Conservation (phyloP, 2,888 invertebrate genomes). For the Mythimna loreyi region DNA sequence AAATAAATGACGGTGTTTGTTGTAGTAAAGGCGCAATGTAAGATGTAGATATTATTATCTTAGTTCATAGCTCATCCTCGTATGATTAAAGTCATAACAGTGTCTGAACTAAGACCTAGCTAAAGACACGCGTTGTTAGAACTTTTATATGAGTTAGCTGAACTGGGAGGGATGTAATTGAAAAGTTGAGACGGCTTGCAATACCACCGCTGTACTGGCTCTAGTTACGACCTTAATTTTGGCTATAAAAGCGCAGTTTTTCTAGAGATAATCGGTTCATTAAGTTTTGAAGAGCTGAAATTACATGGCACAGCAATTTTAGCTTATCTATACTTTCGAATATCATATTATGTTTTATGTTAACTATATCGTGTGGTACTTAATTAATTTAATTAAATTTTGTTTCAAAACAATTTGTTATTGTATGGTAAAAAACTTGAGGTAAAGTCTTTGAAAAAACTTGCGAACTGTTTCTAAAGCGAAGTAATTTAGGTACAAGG, state of each 20-base stretch:
- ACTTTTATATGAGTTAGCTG: constrained; percentile 89
- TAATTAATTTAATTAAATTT: constrained; percentile 26
- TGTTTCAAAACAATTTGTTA: constrained; percentile 34
- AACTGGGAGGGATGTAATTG: constrained; percentile 88
- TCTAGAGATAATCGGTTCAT: constrained; percentile 62
- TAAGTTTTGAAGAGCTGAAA: constrained; percentile 43
- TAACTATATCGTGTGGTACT: constrained; percentile 7
- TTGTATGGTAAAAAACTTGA: constrained; percentile 39
- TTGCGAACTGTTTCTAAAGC: constrained; percentile 48
- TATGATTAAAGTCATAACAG: constrained; percentile 65
- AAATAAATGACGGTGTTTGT: background rate
- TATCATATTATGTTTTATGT: constrained; percentile 23
- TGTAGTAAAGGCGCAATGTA: background rate
- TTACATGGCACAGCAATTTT: constrained; percentile 28
- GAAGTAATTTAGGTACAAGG: constrained; percentile 44
- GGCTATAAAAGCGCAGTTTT: constrained; percentile 76
- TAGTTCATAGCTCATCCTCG: constrained; percentile 22
- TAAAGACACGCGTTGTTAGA: constrained; percentile 81
- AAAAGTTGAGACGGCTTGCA: constrained; percentile 84
- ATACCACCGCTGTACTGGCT: constrained; percentile 67
- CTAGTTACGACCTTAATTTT: constrained; percentile 80
- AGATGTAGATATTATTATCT: constrained; percentile 2
- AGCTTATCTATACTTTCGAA: constrained; percentile 16
- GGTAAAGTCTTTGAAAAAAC: constrained; percentile 35
- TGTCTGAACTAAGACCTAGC: constrained; percentile 69